phyloP scores from a whole-genome alignment of 2,113 vertebrate species.

The Glareola pratincola region DNA sequence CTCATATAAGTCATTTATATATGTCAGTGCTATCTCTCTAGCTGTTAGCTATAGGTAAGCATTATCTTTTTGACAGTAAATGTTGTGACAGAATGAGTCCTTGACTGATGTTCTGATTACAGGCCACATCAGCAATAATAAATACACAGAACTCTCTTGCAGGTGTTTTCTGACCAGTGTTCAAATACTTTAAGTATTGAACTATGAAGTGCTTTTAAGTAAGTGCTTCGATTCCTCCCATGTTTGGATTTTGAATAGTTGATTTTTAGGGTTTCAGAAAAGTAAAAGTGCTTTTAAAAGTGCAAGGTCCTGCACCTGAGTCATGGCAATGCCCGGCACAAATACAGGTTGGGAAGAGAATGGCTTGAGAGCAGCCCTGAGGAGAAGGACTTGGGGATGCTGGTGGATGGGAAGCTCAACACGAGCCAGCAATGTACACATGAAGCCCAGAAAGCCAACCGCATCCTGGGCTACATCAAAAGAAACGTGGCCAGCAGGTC shows the following conservation, averaged over 20 bases:
- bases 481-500: no score
- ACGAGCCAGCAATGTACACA: no score
- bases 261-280: not conserved
- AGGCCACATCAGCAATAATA: slow-evolving; percentile 1
- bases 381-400: no score
- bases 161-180: not conserved
- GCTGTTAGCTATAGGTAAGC: not conserved
- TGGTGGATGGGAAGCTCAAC: no score
- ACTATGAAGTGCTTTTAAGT: not conserved
- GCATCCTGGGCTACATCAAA: no score
- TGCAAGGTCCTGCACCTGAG: no score
- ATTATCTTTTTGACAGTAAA: slow-evolving; percentile 9
- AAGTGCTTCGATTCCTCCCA: not conserved
- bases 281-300: not conserved
- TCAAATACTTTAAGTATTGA: not conserved
- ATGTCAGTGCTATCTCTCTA: not conserved
- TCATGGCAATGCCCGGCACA: no score
- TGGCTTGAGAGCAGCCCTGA: no score
- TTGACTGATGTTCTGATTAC: slow-evolving; percentile 18
- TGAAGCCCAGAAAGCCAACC: no score
- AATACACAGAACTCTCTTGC: not conserved
- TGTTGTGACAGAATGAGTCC: slow-evolving; percentile 6
- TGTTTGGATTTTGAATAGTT: not conserved
- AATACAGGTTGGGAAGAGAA: no score
- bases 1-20: not conserved